Percentiles rank a stretch among this genome's conserved stretches.
Evolutionary conservation across 1,140 invertebrate genomes (phyloP).

Genomic region (Pseudomyrmex gracilis): DNA sequence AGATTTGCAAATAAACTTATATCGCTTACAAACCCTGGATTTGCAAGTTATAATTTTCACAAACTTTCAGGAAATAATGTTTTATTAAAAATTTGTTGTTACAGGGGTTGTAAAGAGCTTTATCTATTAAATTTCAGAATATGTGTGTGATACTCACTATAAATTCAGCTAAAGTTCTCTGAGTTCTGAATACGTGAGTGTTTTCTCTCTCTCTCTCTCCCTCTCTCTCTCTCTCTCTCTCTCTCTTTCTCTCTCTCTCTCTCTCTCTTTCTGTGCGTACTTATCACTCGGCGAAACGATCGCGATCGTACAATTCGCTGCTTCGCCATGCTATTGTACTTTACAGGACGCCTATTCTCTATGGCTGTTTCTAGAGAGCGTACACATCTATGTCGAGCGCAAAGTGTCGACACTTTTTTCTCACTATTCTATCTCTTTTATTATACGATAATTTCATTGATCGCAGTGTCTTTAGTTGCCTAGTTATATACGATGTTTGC

Average conservation of each 20-base stretch:
- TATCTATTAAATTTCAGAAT: conserved; percentile 34
- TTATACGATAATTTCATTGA: conserved; percentile 56
- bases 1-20: conserved; percentile 3
- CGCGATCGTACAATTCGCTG: conserved; percentile 50
- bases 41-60: conserved; percentile 7
- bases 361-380: conserved; percentile 36
- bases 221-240: too few species aligned
- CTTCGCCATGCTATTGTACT: conserved; percentile 41
- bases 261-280: conserved; percentile 30
- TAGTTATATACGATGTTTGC: conserved; percentile 43
- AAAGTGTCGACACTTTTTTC: conserved; percentile 27
- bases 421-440: conserved; percentile 23
- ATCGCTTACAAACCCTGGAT: not conserved
- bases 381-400: conserved; percentile 30
- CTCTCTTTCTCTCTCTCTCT: conserved; percentile 8
- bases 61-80: not conserved
- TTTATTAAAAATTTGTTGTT: not conserved
- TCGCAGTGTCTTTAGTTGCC: conserved; percentile 75
- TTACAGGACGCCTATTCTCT: conserved; percentile 39
- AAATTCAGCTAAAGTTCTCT: conserved; percentile 7
- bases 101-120: not conserved
- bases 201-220: too few species aligned
- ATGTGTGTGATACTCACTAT: conserved; percentile 4
- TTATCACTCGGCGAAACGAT: conserved; percentile 30
- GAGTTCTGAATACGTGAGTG: conserved; percentile 12